Evolutionary conservation across 2,888 invertebrate species (phyloP).

Genomic region (Formica aserva): DNA sequence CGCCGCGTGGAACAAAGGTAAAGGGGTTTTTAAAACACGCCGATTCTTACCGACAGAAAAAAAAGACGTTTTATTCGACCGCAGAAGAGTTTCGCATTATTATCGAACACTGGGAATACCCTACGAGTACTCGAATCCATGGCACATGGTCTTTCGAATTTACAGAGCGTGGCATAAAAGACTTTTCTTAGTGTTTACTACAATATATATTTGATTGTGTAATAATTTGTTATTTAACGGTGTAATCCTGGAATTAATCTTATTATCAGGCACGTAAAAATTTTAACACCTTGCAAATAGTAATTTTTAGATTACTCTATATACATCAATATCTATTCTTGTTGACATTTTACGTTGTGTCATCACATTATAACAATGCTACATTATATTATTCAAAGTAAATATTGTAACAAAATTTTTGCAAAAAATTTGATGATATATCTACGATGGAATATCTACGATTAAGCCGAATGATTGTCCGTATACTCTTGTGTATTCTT

Average conservation of each 20-base stretch:
- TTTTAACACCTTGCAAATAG: not conserved
- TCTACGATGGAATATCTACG: not conserved
- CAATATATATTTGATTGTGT: not conserved
- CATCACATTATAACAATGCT: not conserved
- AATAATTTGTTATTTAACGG: not conserved
- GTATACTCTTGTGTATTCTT: slow-evolving; percentile 12
- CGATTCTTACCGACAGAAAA: slow-evolving; percentile 62
- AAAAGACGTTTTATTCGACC: slow-evolving; percentile 70
- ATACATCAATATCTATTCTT: not conserved
- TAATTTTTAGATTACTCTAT: not conserved
- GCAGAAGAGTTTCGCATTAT: slow-evolving; percentile 65
- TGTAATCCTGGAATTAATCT: not conserved
- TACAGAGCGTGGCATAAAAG: slow-evolving; percentile 33
- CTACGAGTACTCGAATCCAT: slow-evolving; percentile 53
- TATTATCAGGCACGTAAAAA: not conserved
- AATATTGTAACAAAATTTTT: slow-evolving; percentile 13
- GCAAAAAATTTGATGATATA: not conserved
- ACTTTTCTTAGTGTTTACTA: not conserved
- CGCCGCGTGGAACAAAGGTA: slow-evolving; percentile 54
- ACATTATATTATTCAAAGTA: slow-evolving; percentile 19
- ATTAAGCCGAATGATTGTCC: not conserved
- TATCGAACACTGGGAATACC: slow-evolving; percentile 49
- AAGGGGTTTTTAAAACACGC: slow-evolving; percentile 71
- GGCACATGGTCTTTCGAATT: slow-evolving; percentile 40
- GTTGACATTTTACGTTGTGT: not conserved